Evolutionary conservation across 1,140 invertebrate species (phyloP), one percentile per base, ranked within the genome.

Genomic region (Rhysida immarginata): DNA sequence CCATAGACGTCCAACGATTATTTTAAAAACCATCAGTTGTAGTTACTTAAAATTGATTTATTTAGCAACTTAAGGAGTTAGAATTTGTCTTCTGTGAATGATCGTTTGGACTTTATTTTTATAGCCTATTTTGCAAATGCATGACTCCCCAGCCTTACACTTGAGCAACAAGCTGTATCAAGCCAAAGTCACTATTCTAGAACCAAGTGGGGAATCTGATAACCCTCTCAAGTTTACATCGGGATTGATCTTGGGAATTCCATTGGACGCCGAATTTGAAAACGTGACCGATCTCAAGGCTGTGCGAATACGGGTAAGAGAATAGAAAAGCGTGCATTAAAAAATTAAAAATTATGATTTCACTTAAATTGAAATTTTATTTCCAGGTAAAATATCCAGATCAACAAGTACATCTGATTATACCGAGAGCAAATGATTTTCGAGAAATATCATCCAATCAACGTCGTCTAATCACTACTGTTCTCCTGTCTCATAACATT

Each of bases 151-250:
- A 14, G 53, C 57, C 0, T 58, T 66, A 13, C 52, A 60, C 1
- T 26, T 65, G n/a, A 56, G 59, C 23, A 63, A 63, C 43, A 61
- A 62, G 18, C 58, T 70, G 3, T 54, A 63, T 3, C 55, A 50
- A 29, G 87, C 86, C 62, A 79, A 77, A 26, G 91, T 87, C 20
- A 74, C 77, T 1, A 89, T 97, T 50, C 74, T 85, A 50, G 88
- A 95, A 65, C 92, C 92, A 11, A 79, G 81, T 57, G 82, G 80
- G 2, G 80, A 87, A 62, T 78, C 80, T 18, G 92, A 97, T 67
- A 83, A 79, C 53, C 81, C 87, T 5, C 69, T 93, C n/a, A 92
- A 94, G 68, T 94, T 96, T 65, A 91, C 89, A 20, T 90, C 92
- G 0, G 92, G 92, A 0, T 77, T 96, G 0, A 80, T 95, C 24